Conservation (phyloP, 1,140 invertebrate species). For the Trinorchestia longiramus region DNA sequence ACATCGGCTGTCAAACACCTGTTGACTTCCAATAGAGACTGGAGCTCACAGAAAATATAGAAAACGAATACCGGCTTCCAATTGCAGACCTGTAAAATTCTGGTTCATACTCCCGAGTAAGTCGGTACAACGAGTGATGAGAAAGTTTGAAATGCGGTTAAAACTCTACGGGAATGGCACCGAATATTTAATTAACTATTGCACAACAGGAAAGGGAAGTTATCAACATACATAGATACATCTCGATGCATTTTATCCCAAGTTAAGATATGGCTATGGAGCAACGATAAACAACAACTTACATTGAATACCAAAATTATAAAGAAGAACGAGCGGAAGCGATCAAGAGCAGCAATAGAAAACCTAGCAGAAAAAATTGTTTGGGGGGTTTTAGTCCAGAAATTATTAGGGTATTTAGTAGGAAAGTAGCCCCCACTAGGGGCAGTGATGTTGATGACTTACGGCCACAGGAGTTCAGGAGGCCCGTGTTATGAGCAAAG, state of each 20-base stretch:
- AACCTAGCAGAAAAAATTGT: background rate
- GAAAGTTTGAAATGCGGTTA: background rate
- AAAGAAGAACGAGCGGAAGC: background rate
- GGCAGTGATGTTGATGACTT: conserved; percentile 5
- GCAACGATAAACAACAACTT: background rate
- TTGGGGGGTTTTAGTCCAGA: background rate
- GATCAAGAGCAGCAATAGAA: background rate
- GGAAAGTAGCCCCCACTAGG: conserved; percentile 11
- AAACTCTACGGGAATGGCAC: background rate
- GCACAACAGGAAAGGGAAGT: background rate
- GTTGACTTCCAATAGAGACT: background rate
- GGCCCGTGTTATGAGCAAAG: conserved; percentile 42
- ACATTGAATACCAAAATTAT: background rate
- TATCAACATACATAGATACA: background rate
- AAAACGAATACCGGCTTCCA: background rate
- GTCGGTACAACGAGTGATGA: background rate
- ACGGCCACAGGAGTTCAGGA: conserved; percentile 11
- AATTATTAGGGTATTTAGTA: conserved; percentile 23
- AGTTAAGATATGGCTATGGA: background rate
- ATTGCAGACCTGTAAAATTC: background rate
- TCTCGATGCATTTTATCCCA: background rate
- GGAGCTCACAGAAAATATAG: background rate
- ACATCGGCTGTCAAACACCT: background rate
- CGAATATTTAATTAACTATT: background rate
- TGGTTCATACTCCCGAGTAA: background rate